Evolutionary conservation across 2,888 invertebrate species (phyloP), one percentile per base, ranked within the genome.

Genomic region (Hypena proboscidalis): DNA sequence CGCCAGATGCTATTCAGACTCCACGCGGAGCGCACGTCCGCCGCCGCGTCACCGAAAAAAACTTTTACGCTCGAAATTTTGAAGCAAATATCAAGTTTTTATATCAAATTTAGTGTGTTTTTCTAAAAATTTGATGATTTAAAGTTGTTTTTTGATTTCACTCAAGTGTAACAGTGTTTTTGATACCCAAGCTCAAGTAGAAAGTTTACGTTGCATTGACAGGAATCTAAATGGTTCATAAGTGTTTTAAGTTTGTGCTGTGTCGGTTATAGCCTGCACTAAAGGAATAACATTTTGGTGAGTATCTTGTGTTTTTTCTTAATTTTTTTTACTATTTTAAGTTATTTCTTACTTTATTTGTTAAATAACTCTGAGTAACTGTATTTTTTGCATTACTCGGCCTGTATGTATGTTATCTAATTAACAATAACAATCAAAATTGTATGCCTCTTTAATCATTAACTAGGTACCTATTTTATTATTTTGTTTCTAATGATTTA

Each of bases 151-250:
- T 33, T 33, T 23, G 8, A 37, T 30, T 25, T 17, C 19, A 45
- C 17, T 30, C 15, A 14, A 27, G 49, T 44, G 45, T 35, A 31
- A 32, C 35, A 26, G 38, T 36, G 49, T 26, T 45, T 38, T 39
- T 43, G 11, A 29, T 34, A 33, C 7, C 23, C 27, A 57, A 61
- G 58, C 60, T 58, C 58, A 55, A 73, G 59, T 78, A 79, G 80
- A 80, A 80, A 80, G 80, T 80, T 72, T 61, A 66, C 66, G 67
- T 70, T 72, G 70, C 75, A 72, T 76, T 80, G 73, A 75, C 74
- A 78, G 67, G 66, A 65, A 67, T 69, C 69, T 63, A 66, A 72
- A 72, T 68, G 67, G 73, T 59, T 63, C 71, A 70, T 60, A 67
- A 70, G 71, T 74, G 70, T 70, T 66, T 57, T 70, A 60, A 73